phyloP scores from a whole-genome alignment of 1,140 invertebrate genomes.

The Drosophila arawakana region DNA sequence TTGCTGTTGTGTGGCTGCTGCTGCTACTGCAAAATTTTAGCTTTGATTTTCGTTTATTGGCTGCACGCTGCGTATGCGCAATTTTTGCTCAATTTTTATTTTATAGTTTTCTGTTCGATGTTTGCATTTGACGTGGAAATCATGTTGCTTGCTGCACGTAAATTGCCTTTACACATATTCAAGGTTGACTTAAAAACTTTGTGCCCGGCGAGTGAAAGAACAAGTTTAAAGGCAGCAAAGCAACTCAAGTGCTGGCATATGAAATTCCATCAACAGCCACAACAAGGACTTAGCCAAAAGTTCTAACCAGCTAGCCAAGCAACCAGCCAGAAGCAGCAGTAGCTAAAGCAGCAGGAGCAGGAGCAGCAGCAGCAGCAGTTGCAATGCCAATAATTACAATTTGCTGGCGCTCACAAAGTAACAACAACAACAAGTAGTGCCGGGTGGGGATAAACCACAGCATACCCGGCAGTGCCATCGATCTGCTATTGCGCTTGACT shows the following conservation, averaged over 20 bases:
- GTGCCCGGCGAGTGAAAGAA: conserved; percentile 1
- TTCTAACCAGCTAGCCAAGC: conserved; percentile 17
- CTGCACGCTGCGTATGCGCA: conserved; percentile 52
- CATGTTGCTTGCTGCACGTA: conserved; percentile 17
- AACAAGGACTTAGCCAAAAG: conserved; percentile 37
- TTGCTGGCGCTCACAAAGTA: conserved; percentile 48
- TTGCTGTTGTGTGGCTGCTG: conserved; percentile 25
- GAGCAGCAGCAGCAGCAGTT: conserved; percentile 30
- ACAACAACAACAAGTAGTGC: conserved; percentile 4
- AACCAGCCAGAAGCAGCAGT: conserved; percentile 17
- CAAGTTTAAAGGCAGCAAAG: conserved; percentile 35
- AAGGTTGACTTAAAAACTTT: conserved; percentile 24
- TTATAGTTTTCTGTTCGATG: conserved; percentile 13
- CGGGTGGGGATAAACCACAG: conserved; percentile 12
- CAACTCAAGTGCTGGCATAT: conserved; percentile 61
- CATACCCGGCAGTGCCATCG: conserved; percentile 47
- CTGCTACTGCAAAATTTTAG: conserved; percentile 27
- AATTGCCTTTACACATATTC: conserved; percentile 2
- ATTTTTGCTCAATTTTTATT: conserved; percentile 30
- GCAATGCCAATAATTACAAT: conserved; percentile 75
- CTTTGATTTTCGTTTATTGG: conserved; percentile 52
- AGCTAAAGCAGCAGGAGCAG: conserved; percentile 15
- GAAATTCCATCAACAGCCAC: conserved; percentile 71
- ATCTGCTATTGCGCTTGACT: conserved; percentile 61
- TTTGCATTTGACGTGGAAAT: conserved; percentile 12